Conservation (phyloP, 2,888 invertebrate species). For the Lamellibrachia columna region DNA sequence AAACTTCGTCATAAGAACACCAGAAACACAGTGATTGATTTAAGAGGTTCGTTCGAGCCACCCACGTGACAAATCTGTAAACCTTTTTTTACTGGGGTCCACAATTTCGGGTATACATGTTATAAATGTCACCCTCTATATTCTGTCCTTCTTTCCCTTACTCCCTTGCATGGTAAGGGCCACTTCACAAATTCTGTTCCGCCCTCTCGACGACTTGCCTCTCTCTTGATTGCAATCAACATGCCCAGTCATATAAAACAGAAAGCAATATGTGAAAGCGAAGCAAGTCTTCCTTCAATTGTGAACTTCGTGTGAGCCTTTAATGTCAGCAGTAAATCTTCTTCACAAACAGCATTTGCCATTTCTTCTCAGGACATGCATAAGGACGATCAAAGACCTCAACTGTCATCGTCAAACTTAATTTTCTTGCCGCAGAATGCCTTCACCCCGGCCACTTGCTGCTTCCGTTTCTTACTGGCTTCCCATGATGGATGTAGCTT, state of each 20-base stretch:
- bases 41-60: too few species aligned
- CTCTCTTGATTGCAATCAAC: background rate
- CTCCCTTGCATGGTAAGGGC: too few species aligned
- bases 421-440: constrained; percentile 58
- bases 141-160: too few species aligned
- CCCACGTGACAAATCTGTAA: too few species aligned
- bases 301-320: background rate
- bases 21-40: too few species aligned
- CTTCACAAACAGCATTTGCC: background rate
- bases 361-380: background rate
- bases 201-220: too few species aligned
- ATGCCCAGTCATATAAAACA: background rate
- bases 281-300: background rate
- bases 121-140: too few species aligned
- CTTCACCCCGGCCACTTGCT: constrained; percentile 45
- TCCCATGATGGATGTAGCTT: constrained; percentile 61
- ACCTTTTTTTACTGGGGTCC: too few species aligned
- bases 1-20: too few species aligned
- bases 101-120: too few species aligned
- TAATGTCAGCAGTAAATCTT: background rate
- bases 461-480: constrained; percentile 56
- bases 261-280: background rate
- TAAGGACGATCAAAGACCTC: background rate
- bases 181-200: too few species aligned
- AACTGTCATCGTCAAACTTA: constrained; percentile 46